Conservation (phyloP, 2,113 vertebrate species). For the Dinomys branickii region DNA sequence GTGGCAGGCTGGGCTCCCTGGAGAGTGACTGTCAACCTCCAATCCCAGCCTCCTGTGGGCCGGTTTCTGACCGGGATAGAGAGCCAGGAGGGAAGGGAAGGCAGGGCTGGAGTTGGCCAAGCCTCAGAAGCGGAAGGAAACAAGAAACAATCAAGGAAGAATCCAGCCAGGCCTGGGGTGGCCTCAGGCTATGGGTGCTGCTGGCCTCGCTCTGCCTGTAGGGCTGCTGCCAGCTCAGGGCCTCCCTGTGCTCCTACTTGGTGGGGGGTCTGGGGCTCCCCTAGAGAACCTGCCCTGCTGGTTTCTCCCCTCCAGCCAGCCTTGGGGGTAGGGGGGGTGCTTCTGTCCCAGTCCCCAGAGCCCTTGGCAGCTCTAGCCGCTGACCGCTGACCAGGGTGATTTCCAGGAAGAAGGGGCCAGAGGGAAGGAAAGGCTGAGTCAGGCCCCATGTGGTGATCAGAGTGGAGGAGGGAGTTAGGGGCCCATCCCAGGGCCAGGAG, state of each 20-base stretch:
- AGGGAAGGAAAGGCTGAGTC: slow-evolving; percentile 77
- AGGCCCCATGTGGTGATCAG: slow-evolving; percentile 15
- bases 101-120: slow-evolving; percentile 38
- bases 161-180: slow-evolving; percentile 21
- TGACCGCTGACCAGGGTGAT: not conserved
- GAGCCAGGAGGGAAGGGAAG: not conserved
- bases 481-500: not conserved
- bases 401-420: slow-evolving; percentile 74
- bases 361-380: not conserved
- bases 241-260: not conserved
- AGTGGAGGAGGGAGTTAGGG: not conserved
- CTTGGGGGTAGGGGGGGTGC: not conserved
- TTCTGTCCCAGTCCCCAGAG: not conserved
- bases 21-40: not conserved
- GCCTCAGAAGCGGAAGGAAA: slow-evolving; percentile 64
- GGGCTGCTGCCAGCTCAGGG: not conserved
- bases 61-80: not conserved
- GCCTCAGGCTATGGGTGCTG: not conserved
- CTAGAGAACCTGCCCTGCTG: not conserved
- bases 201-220: not conserved
- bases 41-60: not conserved
- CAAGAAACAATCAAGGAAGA: slow-evolving; percentile 73
- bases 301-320: not conserved
- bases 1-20: not conserved
- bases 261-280: not conserved